Percentiles rank a stretch among this genome's conserved stretches.
phyloP scores from a whole-genome alignment of 2,113 vertebrate genomes.

The Ceyx margarethae region DNA sequence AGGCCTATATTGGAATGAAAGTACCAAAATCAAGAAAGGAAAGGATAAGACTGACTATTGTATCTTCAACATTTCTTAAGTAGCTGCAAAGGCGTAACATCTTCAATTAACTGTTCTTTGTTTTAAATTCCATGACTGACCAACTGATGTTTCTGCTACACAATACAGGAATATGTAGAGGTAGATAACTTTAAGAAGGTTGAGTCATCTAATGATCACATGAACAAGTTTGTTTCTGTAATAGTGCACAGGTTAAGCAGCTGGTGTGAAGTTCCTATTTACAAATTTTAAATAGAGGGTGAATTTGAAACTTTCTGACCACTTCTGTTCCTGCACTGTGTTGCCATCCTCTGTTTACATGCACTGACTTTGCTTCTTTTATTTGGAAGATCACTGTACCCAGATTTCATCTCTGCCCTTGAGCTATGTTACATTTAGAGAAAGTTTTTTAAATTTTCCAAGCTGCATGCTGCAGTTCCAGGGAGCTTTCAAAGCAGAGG shows the following conservation, averaged over 20 bases:
- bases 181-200: not conserved
- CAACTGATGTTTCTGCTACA: not conserved
- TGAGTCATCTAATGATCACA: not conserved
- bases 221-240: not conserved
- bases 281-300: not conserved
- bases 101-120: not conserved
- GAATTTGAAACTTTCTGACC: not conserved
- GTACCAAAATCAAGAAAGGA: not conserved
- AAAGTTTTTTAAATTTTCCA: not conserved
- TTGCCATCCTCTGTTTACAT: too few relatives aligned
- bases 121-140: not conserved
- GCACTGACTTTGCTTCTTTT: not conserved
- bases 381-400: not conserved
- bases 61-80: not conserved
- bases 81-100: not conserved
- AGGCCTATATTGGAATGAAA: not conserved
- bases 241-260: not conserved
- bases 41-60: not conserved
- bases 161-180: too few relatives aligned
- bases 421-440: not conserved
- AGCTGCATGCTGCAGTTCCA: not conserved
- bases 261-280: not conserved
- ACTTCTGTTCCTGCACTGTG: not conserved
- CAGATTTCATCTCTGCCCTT: not conserved
- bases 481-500: not conserved